Base-by-base conservation (phyloP, 2,797 vertebrate species). In the Holocentrus rufus region DNA sequence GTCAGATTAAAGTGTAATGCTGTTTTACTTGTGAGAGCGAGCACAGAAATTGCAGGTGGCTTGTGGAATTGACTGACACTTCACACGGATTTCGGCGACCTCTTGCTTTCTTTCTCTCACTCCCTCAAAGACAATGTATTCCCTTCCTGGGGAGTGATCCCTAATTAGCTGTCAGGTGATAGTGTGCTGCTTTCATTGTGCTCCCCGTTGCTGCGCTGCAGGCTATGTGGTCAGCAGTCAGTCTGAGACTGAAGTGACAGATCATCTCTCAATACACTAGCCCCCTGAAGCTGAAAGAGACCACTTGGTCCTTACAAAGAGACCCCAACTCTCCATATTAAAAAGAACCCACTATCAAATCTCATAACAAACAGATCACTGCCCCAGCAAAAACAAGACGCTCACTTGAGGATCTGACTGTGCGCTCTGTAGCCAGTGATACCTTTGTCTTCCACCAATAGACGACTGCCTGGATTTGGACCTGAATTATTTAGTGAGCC, bases 101-200 rank as follows among this genome's bases (percentile, higher is more conserved):
- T 81, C 78, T 81, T 88, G 88, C 86, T 92, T 91, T 87, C 76
- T 85, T 85, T 86, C 76, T 78, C 84, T 87, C 74, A 76, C 71
- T 87, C 83, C 87, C 79, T 92, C 83, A 92, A 93, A 93, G 92
- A 92, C 88, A 90, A 87, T 86, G 80, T 88, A 87, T 91, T 92
- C 87, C 91, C 92, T 93, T 91, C 88, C 88, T 87, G 88, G 84
- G 87, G 90, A 88, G 86, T 81, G 89, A 92, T 92, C 91, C 85
- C 93, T 93, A 93, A 93, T 94, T 93, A 93, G 91, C 88, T 93
- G 91, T 93, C 90, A 93, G 90, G 86, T 93, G 91, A 93, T 93
- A 92, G 87, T 84, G 77, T 82, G 89, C 84, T 72, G 83, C 84
- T 81, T 80, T 89, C 81, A 88, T 89, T 91, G 90, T 90, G 80